These are phyloP conservation scores for Montipora efflorescens DNA, from an alignment of 64 coral and sea anemone species.

Conservation along the genomic window DNA sequence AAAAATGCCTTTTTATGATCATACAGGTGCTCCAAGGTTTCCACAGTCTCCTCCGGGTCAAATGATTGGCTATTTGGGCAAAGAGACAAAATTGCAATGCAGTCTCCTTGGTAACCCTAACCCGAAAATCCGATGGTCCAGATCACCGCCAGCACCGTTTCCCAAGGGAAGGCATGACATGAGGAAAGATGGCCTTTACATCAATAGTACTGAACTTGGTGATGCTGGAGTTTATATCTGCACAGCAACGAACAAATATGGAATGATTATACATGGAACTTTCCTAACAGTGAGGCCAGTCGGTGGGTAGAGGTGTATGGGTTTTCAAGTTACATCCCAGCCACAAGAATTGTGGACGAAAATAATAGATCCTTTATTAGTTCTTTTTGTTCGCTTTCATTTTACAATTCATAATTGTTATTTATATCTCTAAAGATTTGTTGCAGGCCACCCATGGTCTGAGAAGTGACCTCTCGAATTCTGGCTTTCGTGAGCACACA, in stretches of 20 bases:
- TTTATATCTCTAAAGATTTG: too few species aligned
- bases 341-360: too few species aligned
- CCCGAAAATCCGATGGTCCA: constrained; percentile 26
- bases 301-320: background rate
- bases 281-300: constrained; percentile 16
- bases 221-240: constrained; percentile 62
- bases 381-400: too few species aligned
- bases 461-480: too few species aligned
- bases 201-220: background rate
- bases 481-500: too few species aligned
- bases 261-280: constrained; percentile 50
- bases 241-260: constrained; percentile 50
- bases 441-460: too few species aligned
- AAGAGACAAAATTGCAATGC: constrained; percentile 48
- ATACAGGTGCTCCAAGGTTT: constrained; percentile 55
- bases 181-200: constrained; percentile 2
- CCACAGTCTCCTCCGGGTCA: background rate
- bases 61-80: background rate
- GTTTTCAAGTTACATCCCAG: too few species aligned
- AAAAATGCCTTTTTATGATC: too few species aligned
- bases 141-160: constrained; percentile 45
- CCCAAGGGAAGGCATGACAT: constrained; percentile 33
- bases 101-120: constrained; percentile 29
- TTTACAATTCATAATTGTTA: too few species aligned
- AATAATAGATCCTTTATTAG: too few species aligned